Conservation (phyloP, 2,888 invertebrate species). For the Lypha dubia region DNA sequence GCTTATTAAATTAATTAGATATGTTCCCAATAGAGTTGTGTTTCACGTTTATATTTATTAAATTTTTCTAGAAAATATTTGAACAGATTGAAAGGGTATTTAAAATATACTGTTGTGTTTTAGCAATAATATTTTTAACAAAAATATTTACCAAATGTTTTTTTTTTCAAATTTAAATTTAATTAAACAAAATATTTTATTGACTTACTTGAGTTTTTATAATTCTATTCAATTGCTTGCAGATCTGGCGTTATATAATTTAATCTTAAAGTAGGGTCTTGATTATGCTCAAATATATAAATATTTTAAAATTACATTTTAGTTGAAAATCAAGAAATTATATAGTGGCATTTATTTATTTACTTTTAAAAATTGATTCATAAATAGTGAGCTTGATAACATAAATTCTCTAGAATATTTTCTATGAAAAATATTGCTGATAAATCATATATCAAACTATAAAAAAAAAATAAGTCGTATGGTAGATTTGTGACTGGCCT, state of each 20-base stretch:
- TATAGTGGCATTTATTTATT: no score
- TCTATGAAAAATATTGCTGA: no score
- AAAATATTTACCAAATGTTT: no score
- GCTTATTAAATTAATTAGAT: no score
- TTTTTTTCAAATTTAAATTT: not conserved
- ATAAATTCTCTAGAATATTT: no score
- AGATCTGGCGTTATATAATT: not conserved
- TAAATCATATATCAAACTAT: no score
- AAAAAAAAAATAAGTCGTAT: no score
- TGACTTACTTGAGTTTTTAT: not conserved
- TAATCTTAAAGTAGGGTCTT: not conserved
- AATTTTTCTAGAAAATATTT: not conserved
- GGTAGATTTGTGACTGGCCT: no score
- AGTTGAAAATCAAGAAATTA: not conserved
- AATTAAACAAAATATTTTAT: not conserved
- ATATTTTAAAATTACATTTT: not conserved
- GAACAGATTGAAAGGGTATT: not conserved
- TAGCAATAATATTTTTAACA: not conserved
- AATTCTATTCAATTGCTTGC: not conserved
- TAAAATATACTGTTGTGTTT: not conserved
- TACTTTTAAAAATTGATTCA: no score
- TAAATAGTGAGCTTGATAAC: no score
- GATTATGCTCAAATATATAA: not conserved
- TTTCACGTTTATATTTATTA: no score
- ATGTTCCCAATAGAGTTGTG: no score